phyloP scores from a whole-genome alignment of 2,888 invertebrate species.

The Argyresthia goedartella region DNA sequence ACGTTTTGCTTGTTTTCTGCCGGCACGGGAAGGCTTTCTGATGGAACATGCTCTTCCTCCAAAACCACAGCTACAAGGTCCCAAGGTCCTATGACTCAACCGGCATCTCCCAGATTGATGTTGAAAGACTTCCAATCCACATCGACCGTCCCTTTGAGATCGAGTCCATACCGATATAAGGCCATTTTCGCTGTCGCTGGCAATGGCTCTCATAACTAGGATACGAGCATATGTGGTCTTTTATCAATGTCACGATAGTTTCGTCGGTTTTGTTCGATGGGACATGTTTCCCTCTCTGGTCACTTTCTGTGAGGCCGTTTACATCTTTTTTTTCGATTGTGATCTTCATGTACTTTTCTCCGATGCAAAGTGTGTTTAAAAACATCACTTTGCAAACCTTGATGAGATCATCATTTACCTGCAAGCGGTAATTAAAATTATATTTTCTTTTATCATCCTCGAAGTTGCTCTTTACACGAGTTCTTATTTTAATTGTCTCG shows the following conservation, averaged over 20 bases:
- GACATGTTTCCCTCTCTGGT: neutral
- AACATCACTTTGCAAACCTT: slow-evolving; percentile 5
- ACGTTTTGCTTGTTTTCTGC: too few relatives aligned
- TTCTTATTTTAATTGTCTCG: neutral
- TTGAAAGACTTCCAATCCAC: too few relatives aligned
- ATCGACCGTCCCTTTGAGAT: too few relatives aligned
- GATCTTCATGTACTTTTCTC: slow-evolving; percentile 4
- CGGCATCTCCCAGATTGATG: too few relatives aligned
- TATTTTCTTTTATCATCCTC: slow-evolving; percentile 4
- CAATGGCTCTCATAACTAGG: neutral
- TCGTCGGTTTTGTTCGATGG: neutral
- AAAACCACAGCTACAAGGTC: too few relatives aligned
- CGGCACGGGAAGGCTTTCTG: too few relatives aligned
- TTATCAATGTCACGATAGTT: neutral
- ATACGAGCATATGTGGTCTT: neutral
- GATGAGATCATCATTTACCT: neutral
- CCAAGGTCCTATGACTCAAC: too few relatives aligned
- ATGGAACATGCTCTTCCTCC: too few relatives aligned
- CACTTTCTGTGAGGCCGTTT: neutral
- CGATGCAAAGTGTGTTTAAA: slow-evolving; percentile 1
- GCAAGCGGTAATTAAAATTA: slow-evolving; percentile 1
- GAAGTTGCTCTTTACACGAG: neutral
- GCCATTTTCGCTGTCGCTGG: too few relatives aligned
- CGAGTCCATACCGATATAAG: too few relatives aligned
- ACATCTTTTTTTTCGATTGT: neutral